A percentile compares a stretch with the other conserved stretches of the same genome.
Evolutionary conservation across 2,113 vertebrate species (phyloP).

Genomic region (Syngnathus typhle): DNA sequence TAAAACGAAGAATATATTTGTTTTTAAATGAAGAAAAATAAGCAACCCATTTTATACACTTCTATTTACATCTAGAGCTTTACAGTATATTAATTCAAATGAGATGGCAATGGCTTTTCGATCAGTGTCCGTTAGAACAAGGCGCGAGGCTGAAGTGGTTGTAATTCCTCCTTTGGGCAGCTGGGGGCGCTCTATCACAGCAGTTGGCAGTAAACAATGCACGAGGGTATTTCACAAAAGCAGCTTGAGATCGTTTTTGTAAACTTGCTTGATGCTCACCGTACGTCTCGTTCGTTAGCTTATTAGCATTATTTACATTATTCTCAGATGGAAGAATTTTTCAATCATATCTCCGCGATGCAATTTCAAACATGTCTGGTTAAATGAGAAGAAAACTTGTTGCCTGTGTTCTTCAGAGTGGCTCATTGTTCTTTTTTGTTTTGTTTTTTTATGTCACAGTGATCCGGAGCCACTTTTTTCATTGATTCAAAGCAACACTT

Average conservation of each 20-base stretch:
- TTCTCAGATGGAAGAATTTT: too few relatives aligned
- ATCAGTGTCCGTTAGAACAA: not conserved
- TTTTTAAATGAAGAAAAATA: not conserved
- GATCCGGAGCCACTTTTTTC: slow-evolving; percentile 41
- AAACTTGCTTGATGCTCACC: slow-evolving; percentile 47
- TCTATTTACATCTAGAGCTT: too few relatives aligned
- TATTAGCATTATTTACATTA: slow-evolving; percentile 49
- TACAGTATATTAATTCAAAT: not conserved
- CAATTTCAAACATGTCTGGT: not conserved
- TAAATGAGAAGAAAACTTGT: not conserved
- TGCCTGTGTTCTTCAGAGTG: not conserved
- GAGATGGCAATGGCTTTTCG: not conserved
- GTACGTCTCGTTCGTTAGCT: slow-evolving; percentile 11
- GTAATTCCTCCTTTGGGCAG: slow-evolving; percentile 20
- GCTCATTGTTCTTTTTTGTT: not conserved
- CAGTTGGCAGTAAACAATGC: slow-evolving; percentile 21
- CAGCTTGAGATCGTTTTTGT: slow-evolving; percentile 39
- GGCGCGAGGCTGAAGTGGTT: not conserved
- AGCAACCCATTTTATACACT: not conserved
- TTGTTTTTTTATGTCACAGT: slow-evolving; percentile 19
- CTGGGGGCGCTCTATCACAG: slow-evolving; percentile 37
- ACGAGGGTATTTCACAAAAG: slow-evolving; percentile 55
- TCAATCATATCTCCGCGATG: not conserved
- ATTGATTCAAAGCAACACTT: slow-evolving; percentile 13
- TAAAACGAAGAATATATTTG: not conserved